These are phyloP conservation scores for Osmerus eperlanus DNA, from an alignment of 2,113 vertebrate species.

Conservation along the genomic window DNA sequence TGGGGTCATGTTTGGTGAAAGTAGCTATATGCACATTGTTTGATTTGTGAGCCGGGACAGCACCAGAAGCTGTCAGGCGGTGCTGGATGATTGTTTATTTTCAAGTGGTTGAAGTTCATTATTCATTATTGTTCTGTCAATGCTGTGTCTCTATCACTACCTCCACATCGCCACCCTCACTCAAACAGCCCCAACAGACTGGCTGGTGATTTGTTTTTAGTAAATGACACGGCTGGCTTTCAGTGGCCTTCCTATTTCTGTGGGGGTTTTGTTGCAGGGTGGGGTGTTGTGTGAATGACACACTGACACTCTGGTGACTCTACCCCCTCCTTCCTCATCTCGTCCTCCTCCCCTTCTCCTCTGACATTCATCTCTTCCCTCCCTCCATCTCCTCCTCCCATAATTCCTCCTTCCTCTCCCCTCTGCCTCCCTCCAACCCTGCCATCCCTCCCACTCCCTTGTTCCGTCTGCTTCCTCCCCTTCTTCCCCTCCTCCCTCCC, in stretches of 20 bases:
- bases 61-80: slow-evolving; percentile 30
- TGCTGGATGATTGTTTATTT: slow-evolving; percentile 47
- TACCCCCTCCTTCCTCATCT: neutral
- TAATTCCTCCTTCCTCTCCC: neutral
- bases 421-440: slow-evolving; percentile 46
- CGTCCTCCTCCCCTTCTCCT: neutral
- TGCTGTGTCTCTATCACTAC: slow-evolving; percentile 60
- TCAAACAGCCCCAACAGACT: slow-evolving; percentile 54
- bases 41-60: neutral
- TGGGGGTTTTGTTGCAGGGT: slow-evolving; percentile 60
- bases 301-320: neutral
- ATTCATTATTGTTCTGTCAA: slow-evolving; percentile 69
- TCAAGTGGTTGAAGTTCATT: slow-evolving; percentile 63
- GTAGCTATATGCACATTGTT: neutral
- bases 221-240: slow-evolving; percentile 79
- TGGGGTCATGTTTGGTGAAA: slow-evolving; percentile 49
- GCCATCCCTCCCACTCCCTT: slow-evolving; percentile 3
- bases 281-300: neutral
- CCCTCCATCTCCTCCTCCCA: neutral
- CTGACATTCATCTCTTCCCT: too few relatives aligned
- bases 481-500: neutral
- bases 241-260: slow-evolving; percentile 53
- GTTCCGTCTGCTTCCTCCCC: neutral
- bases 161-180: slow-evolving; percentile 48
- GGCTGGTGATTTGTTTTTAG: slow-evolving; percentile 66